phyloP scores from a whole-genome alignment of 2,797 vertebrate genomes.

The Octomys mimax region DNA sequence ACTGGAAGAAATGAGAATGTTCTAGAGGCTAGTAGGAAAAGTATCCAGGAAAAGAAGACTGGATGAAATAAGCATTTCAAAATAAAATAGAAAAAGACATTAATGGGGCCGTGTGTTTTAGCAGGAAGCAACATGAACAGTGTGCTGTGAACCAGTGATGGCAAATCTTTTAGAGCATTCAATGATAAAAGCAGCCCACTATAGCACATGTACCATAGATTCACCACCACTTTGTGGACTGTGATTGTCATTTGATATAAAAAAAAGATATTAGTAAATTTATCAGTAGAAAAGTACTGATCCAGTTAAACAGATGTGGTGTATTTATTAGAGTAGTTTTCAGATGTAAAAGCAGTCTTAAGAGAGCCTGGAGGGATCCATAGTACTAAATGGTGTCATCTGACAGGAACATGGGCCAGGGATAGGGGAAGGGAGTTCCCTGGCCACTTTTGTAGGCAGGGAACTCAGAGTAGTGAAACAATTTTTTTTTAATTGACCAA shows the following conservation, averaged over 20 bases:
- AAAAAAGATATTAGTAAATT: background rate
- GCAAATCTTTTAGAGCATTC: background rate
- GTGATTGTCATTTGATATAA: no score
- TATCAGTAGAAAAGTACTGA: background rate
- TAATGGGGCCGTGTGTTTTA: background rate
- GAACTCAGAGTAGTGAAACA: background rate
- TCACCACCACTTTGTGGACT: background rate
- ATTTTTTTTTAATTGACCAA: background rate
- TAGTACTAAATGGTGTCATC: no score
- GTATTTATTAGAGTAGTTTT: background rate
- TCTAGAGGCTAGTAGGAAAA: background rate
- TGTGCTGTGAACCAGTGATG: background rate
- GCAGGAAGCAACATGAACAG: rapidly evolving
- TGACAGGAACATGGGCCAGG: no score
- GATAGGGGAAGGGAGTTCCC: no score
- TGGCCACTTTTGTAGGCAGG: background rate
- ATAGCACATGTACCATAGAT: background rate
- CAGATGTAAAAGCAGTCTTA: background rate
- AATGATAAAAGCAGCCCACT: background rate
- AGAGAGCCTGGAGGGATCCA: no score
- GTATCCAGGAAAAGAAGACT: background rate
- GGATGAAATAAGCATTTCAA: background rate
- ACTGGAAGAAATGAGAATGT: background rate
- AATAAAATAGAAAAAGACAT: background rate
- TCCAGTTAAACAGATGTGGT: no score